Percentiles rank a stretch among this genome's conserved stretches.
Evolutionary conservation across 2,113 vertebrate genomes (phyloP).

Genomic region (Silurus glanis): DNA sequence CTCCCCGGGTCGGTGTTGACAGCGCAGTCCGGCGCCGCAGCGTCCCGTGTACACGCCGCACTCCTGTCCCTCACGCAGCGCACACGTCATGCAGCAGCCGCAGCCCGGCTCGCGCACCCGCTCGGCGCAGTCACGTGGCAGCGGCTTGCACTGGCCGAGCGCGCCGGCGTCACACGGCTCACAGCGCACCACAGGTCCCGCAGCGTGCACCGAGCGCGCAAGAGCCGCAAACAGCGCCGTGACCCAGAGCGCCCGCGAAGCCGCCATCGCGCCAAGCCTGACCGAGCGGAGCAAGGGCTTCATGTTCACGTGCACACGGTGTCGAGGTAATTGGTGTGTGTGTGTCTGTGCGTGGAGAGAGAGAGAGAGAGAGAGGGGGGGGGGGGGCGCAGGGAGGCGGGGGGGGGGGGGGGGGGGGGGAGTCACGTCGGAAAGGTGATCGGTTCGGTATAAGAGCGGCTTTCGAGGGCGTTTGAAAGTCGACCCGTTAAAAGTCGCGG

Average conservation of each 20-base stretch:
- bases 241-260: constrained; percentile 75
- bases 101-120: constrained; percentile 87
- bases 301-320: constrained; percentile 48
- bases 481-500: neutral
- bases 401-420: constrained; percentile 58
- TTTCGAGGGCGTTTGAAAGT: neutral
- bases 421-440: constrained; percentile 3
- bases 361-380: constrained; percentile 52
- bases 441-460: neutral
- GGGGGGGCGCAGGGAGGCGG: no score
- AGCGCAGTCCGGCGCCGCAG: constrained; percentile 83
- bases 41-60: constrained; percentile 94
- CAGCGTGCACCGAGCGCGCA: constrained; percentile 59
- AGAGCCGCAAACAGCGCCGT: constrained; percentile 71
- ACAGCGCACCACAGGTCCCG: constrained; percentile 87
- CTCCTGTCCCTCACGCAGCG: constrained; percentile 75
- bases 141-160: constrained; percentile 82
- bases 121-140: constrained; percentile 80
- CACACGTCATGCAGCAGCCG: constrained; percentile 92
- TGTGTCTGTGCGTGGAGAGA: no score
- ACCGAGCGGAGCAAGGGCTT: constrained; percentile 50
- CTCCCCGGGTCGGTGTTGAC: constrained; percentile 79
- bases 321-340: no score
- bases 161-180: constrained; percentile 85
- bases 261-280: constrained; percentile 72